Base-by-base conservation (phyloP, 2,797 vertebrate genomes). In the Anguilla marmorata region DNA sequence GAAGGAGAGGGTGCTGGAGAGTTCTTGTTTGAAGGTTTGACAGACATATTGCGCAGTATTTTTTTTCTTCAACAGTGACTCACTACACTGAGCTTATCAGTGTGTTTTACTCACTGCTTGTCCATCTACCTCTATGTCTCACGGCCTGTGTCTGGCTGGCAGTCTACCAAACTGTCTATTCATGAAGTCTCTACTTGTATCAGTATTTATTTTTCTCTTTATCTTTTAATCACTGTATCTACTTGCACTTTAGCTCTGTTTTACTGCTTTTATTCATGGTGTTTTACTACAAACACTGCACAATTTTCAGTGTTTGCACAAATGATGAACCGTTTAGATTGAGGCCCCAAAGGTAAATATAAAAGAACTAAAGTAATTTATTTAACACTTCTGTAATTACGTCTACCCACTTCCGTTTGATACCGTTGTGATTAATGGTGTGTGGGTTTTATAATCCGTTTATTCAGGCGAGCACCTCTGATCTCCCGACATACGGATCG, bases 61-160 rank as follows among this genome's bases (percentile, higher is more conserved):
- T 27, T 84, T 82, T 8, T 56, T 9, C 11, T 69, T 69, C 66
- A 41, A 37, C 54, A 1, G 45, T 80, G 52, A 56, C 45, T 48
- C 85, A 8, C 21, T 50, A 50, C 82, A 72, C 19, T 72, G 45
- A 52, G 63, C 33, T 41, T 88, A 41, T 85, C 54, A 86, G 58
- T 45, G 11, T 48, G 48, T 88, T 72, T 88, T 24, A 85, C 45
- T 60, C 72, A 21, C 84, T 79, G 50, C 30, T 30, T 58, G 21
- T 88, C 74, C 37, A 41, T 83, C 88, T 83, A 85, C 66, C 27
- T 74, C 37, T 54, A 27, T 84, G 48, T 56, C 56, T 86, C 69
- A 79, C 14, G 30, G 12, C n/a, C 45, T 84, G 14, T 84, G 50
- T 85, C 63, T 85, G 60, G 45, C 82, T 88, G 82, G 21, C 63